These are phyloP conservation scores for Paramormyrops kingsleyae DNA, from an alignment of 2,113 vertebrate species.

Conservation along the genomic window DNA sequence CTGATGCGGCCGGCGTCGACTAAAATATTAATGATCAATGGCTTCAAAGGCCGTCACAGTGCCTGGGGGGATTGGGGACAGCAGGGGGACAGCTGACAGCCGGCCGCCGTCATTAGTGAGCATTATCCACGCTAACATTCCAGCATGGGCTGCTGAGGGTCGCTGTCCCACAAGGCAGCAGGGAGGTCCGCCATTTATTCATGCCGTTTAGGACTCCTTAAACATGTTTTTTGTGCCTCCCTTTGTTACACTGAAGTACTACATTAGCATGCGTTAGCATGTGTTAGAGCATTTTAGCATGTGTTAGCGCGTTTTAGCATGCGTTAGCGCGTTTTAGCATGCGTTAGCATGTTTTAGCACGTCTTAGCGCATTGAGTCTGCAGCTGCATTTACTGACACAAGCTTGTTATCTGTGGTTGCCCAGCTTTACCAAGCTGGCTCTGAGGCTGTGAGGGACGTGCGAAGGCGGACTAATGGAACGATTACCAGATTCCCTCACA, in stretches of 20 bases:
- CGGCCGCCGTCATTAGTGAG: background rate
- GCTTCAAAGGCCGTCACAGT: slow-evolving; percentile 31
- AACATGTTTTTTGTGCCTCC: background rate
- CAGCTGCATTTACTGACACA: background rate
- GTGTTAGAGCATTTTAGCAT: background rate
- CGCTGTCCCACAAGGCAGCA: background rate
- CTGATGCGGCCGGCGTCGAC: background rate
- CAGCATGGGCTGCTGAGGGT: background rate
- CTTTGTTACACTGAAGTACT: background rate
- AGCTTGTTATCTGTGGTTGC: background rate
- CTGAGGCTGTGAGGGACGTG: background rate
- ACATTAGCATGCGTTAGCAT: background rate
- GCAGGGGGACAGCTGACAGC: slow-evolving; percentile 5
- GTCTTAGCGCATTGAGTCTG: background rate
- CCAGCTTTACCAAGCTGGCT: background rate
- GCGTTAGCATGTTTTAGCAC: background rate
- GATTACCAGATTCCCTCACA: background rate
- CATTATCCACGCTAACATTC: background rate
- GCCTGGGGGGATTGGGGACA: slow-evolving; percentile 13
- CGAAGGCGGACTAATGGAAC: background rate
- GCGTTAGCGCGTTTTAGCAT: background rate
- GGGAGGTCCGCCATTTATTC: background rate
- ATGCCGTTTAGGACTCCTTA: background rate
- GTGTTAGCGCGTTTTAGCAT: background rate
- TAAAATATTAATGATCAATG: slow-evolving; percentile 48